phyloP scores from a whole-genome alignment of 2,113 vertebrate species.

The Cygnus atratus region DNA sequence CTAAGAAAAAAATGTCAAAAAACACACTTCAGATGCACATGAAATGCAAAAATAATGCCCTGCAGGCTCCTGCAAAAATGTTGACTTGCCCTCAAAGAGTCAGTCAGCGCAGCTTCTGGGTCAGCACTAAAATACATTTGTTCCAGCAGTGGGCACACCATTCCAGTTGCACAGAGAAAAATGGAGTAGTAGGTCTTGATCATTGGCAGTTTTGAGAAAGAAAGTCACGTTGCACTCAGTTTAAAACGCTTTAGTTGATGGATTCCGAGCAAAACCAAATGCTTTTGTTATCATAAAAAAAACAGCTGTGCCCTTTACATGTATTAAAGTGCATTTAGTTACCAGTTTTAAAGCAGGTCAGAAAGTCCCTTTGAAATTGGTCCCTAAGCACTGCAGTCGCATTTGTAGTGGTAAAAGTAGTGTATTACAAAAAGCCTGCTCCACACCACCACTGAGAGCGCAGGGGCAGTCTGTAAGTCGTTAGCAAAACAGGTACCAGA shows the following conservation, averaged over 20 bases:
- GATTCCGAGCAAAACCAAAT: conserved; percentile 24
- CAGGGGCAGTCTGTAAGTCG: neutral
- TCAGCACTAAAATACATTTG: neutral
- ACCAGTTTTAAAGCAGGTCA: conserved; percentile 44
- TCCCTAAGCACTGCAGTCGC: conserved; percentile 62
- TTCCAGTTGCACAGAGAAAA: conserved; percentile 17
- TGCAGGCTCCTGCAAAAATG: conserved; percentile 39
- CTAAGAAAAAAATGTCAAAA: neutral
- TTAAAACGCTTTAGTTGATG: neutral
- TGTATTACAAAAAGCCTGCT: neutral
- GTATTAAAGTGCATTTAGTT: conserved; percentile 76
- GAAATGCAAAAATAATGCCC: conserved; percentile 53
- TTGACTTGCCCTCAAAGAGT: conserved; percentile 28
- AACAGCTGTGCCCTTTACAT: conserved; percentile 67
- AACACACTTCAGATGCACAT: neutral
- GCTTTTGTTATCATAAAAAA: conserved; percentile 41
- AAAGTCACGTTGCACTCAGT: neutral
- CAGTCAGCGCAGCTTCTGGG: neutral
- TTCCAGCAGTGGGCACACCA: neutral
- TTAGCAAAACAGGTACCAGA: neutral
- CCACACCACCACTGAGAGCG: neutral
- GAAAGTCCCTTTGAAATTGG: conserved; percentile 62
- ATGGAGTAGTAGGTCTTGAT: neutral
- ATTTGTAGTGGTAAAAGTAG: conserved; percentile 19
- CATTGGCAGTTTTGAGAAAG: conserved; percentile 31